Base-by-base conservation (phyloP, 2,797 vertebrate genomes). In the Hyperoplus immaculatus region DNA sequence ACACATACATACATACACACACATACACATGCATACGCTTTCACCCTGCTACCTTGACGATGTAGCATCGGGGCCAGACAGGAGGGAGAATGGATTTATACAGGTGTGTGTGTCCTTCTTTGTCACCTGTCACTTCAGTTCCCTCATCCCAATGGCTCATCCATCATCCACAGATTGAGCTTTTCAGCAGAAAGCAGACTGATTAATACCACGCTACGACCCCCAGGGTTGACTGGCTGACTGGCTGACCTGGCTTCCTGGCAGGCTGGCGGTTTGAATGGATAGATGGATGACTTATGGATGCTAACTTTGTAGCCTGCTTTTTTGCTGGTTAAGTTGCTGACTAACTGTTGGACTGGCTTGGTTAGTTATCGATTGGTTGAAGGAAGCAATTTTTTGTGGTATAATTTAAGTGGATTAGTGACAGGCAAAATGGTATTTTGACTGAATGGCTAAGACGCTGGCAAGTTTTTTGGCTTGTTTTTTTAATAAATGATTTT, bases 161-260 rank as follows among this genome's bases (percentile, higher is more conserved):
- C 95, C 93, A 95, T 96, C 95, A 95, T 94, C 88, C 83, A 90
- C 89, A 95, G 94, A 95, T 95, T 93, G 94, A 95, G 94, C 93
- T 94, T 95, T 95, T 95, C 93, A 94, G 92, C 91, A 94, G 89
- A 93, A 94, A 91, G 83, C 90, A 90, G 89, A 92, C 92, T 94
- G 94, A 94, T 94, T 93, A 94, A 94, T 94, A 81, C 91, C 59
- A 80, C 71, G 77, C 67, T 4, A 71, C 77, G 88, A 93, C 91
- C 88, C 88, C 89, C 90, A 90, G 89, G 89, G 89, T 89, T 86
- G 86, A 87, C 71, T 87, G 80, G 75, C 77, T 91, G 86, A 86
- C 89, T 83, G 87, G 67, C 75, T 91, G 88, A 93, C 92, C 89
- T 87, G 85, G 67, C 87, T 87, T 81, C 78, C 69, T 80, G 72